Conservation (phyloP, 2,113 vertebrate genomes). For the Neodontobutis hainanensis region DNA sequence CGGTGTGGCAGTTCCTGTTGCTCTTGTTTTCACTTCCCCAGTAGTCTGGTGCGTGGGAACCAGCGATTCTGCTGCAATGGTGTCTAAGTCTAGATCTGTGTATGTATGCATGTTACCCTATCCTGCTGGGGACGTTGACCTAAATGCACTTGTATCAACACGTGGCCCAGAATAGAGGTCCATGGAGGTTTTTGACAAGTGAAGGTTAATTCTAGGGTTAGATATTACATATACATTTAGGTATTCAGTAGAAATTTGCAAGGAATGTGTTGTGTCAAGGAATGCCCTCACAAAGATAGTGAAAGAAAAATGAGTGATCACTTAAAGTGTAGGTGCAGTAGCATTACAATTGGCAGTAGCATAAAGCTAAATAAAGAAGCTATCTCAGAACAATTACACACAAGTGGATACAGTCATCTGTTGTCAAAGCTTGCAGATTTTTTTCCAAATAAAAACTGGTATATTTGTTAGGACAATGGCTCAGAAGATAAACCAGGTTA, state of each 20-base stretch:
- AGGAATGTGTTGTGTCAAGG: not conserved
- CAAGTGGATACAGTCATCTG: not conserved
- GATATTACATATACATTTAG: not conserved
- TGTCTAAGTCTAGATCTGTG: conserved; percentile 44
- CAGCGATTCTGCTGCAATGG: conserved; percentile 53
- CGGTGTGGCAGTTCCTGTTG: conserved; percentile 74
- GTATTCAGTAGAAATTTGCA: not conserved
- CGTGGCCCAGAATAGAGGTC: too few species aligned
- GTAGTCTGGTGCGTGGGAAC: conserved; percentile 76
- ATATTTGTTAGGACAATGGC: too few species aligned
- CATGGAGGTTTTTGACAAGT: not conserved
- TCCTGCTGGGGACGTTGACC: conserved; percentile 5
- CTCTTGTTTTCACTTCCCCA: conserved; percentile 79
- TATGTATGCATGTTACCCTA: conserved; percentile 18
- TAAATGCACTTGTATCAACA: not conserved
- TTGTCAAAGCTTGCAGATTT: not conserved
- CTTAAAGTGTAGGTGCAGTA: conserved; percentile 25
- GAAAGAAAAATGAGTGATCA: not conserved
- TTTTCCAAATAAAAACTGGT: not conserved
- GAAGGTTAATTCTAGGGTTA: not conserved
- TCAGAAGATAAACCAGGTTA: too few species aligned
- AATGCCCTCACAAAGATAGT: not conserved
- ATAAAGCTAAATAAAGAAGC: conserved; percentile 44
- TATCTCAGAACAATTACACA: conserved; percentile 20
- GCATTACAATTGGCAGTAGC: conserved; percentile 28